Conservation (phyloP, 2,797 vertebrate species). For the Esox lucius region DNA sequence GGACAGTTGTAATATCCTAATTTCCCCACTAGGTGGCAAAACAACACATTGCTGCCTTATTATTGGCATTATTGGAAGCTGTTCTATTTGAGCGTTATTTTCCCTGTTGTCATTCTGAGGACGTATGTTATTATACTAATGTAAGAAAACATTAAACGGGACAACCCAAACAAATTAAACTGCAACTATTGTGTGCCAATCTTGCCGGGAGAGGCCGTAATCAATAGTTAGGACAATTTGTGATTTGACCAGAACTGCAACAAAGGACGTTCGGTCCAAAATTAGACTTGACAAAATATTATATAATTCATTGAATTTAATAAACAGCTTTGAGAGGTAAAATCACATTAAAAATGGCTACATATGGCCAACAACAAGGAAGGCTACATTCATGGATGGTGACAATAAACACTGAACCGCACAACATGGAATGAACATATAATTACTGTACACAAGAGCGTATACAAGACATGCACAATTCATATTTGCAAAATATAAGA, state of each 20-base stretch:
- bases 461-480: slow-evolving; percentile 60
- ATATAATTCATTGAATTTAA: slow-evolving; percentile 73
- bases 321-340: slow-evolving; percentile 60
- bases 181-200: background rate
- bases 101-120: background rate
- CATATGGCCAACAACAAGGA: slow-evolving; percentile 45
- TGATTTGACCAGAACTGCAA: background rate
- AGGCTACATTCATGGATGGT: slow-evolving; percentile 44
- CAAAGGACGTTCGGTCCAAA: slow-evolving; percentile 6
- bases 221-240: background rate
- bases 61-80: background rate
- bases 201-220: background rate
- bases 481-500: slow-evolving; percentile 37
- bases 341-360: slow-evolving; percentile 59
- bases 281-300: slow-evolving; percentile 15
- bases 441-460: slow-evolving; percentile 58
- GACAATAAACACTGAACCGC: slow-evolving; percentile 39
- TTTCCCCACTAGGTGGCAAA: background rate
- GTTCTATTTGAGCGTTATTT: background rate
- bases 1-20: background rate
- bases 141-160: background rate
- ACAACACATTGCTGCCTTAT: background rate
- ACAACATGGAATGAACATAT: slow-evolving; percentile 46
- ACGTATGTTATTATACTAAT: background rate
- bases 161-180: background rate